Evolutionary conservation across 2,113 vertebrate species (phyloP), one percentile per base, ranked within the genome.

Genomic region (Phainopepla nitens): DNA sequence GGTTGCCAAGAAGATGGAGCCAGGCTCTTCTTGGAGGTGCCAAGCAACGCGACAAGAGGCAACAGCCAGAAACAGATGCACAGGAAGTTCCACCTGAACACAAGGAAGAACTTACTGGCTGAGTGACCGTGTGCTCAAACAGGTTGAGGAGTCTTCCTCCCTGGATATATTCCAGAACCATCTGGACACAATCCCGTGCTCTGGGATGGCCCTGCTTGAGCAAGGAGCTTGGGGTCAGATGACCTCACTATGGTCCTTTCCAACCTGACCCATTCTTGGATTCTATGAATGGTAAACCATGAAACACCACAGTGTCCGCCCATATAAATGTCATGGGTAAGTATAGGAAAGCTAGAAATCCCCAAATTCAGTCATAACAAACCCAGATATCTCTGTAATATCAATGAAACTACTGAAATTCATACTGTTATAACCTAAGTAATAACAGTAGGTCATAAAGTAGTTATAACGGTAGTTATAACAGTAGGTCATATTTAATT

Each of bases 161-260:
- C 7, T 75, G 69, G 39, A 53, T 45, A 53, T 68, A 60, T 9
- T 68, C 53, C 5, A 39, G 45, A 60, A 29, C 8, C 3, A 4
- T 1, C 16, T 29, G 61, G 28, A 75, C 16, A 53, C 9, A 35
- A 8, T 7, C 28, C 77, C 33, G 45, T 45, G 51, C 27, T 51
- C 19, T n/a, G 6, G 33, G 19, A 15, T n/a, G 51, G 33, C 36
- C 31, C 36, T 66, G 51, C 23, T 39, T 0, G 0, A 45, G 33
- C 33, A 60, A 24, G 20, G 21, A 35, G 9, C 0, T 35, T 41
- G 22, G 41, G 41, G 3, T 6, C n/a, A 18, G 33, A 1, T 47
- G 29, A 61, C 16, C 13, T 15, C n/a, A 47, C n/a, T 53, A 14
- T 31, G 15, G 4, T 33, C 42, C 27, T 4, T 57, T 13, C 36